Evolutionary conservation across 2,888 invertebrate genomes (phyloP), one percentile per base, ranked within the genome.

Genomic region (Panopea generosa): DNA sequence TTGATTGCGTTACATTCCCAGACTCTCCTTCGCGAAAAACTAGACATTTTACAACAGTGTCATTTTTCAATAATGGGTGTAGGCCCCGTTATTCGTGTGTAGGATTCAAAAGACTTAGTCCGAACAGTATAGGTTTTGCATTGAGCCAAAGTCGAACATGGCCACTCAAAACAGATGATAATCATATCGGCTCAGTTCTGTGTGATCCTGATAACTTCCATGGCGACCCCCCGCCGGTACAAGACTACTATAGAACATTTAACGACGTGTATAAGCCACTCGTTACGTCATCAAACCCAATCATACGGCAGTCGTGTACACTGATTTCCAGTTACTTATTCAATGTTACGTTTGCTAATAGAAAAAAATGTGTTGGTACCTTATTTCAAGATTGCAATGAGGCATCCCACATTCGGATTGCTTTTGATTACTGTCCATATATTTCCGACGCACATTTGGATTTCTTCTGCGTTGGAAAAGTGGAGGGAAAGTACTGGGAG

Each of bases 81-180:
- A 69, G 88, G n/a, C 89, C 89, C 6, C 63, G 89, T 11, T 87
- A 84, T 63, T 86, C 88, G 7, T 90, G 89, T 61, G n/a, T 88
- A 16, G 63, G 80, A 43, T 73, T 90, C n/a, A 73, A 76, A 26
- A 63, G 80, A n/a, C 66, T 86, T 0, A 77, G 74, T 0, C 84
- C 83, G 1, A 84, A 84, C 20, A 86, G 86, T 1, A 53, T 87
- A 49, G 81, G 84, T 0, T 86, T 84, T 62, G 78, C 85, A 7
- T 61, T 89, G 7, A 82, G 87, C 22, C 84, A 85, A 49, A 88
- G 87, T 61, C 73, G 72, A 55, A 78, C 74, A 16, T 90, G 89
- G 89, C 87, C 89, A 2, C 59, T 84, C 18, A 38, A 57, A 22
- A 66, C 50, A 14, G 49, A 66, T 20, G 57, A 72, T 43, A 55